Evolutionary conservation across 2,888 invertebrate genomes (phyloP).

Genomic region (Colletes collaris): DNA sequence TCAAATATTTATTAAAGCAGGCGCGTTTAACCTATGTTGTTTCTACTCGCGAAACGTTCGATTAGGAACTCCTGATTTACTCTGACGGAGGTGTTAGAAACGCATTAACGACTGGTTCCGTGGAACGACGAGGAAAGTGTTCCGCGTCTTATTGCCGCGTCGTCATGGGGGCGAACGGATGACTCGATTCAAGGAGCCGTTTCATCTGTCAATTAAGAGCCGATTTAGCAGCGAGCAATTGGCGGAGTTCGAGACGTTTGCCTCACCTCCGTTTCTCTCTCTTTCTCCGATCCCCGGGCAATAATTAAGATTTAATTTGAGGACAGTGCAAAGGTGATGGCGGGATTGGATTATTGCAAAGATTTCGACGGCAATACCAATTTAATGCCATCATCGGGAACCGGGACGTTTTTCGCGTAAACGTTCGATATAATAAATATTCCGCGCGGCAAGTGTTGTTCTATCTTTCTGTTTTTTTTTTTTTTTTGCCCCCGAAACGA

Average conservation of each 20-base stretch:
- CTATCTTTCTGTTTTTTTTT: too few species aligned
- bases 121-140: slow-evolving; percentile 23
- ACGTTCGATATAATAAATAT: slow-evolving; percentile 19
- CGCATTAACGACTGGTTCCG: not conserved
- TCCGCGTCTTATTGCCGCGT: slow-evolving; percentile 43
- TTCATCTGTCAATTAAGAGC: slow-evolving; percentile 61
- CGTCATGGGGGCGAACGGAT: slow-evolving; percentile 4
- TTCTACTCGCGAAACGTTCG: too few species aligned
- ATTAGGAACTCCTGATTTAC: too few species aligned
- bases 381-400: slow-evolving; percentile 28
- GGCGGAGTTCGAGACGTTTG: slow-evolving; percentile 46
- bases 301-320: slow-evolving; percentile 58
- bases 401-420: not conserved
- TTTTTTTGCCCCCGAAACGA: not conserved
- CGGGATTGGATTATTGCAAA: slow-evolving; percentile 36
- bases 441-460: not conserved
- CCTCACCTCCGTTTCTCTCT: not conserved
- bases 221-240: slow-evolving; percentile 57
- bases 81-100: slow-evolving; percentile 5
- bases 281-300: slow-evolving; percentile 8
- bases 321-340: slow-evolving; percentile 47
- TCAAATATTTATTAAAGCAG: too few species aligned
- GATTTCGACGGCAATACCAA: slow-evolving; percentile 34
- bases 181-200: slow-evolving; percentile 41
- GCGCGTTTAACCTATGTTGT: too few species aligned